Percentiles rank a stretch among this genome's conserved stretches.
These are phyloP conservation scores for Drosophila macrospina DNA, from an alignment of 2,888 invertebrate species.

Conservation along the genomic window DNA sequence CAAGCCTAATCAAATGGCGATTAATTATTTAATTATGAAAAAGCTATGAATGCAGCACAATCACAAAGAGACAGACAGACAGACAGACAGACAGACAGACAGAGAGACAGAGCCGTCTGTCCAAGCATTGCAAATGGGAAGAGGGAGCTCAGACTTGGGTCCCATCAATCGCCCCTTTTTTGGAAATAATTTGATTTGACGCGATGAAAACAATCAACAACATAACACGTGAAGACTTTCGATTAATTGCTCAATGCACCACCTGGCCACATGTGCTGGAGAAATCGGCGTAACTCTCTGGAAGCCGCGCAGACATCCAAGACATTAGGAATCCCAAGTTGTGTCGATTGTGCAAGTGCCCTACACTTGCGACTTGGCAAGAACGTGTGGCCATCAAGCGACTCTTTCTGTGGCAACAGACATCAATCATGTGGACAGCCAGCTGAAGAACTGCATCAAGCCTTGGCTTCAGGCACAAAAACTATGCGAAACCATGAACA, in stretches of 20 bases:
- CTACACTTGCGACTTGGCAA: background rate
- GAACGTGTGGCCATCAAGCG: constrained; percentile 17
- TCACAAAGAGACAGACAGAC: constrained; percentile 16
- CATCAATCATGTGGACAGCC: constrained; percentile 50
- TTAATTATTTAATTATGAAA: constrained; percentile 72
- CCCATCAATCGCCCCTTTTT: constrained; percentile 13
- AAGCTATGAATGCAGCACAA: constrained; percentile 53
- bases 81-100: background rate
- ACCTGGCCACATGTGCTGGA: constrained; percentile 12
- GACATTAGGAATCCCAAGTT: constrained; percentile 10
- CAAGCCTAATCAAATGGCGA: constrained; percentile 63
- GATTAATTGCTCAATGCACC: constrained; percentile 36
- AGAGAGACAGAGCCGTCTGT: background rate
- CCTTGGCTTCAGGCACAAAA: constrained; percentile 4
- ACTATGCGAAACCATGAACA: constrained; percentile 9
- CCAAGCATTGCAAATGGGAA: background rate
- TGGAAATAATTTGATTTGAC: constrained; percentile 16
- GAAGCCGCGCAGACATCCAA: background rate
- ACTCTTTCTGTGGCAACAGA: constrained; percentile 17
- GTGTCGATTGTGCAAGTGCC: constrained; percentile 19
- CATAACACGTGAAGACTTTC: constrained; percentile 46
- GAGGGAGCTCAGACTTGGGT: background rate
- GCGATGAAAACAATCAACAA: constrained; percentile 16
- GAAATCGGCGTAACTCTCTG: constrained; percentile 17
- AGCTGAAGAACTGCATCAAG: constrained; percentile 29